phyloP scores from a whole-genome alignment of 2,888 invertebrate species.

The Cremastinae sp. region DNA sequence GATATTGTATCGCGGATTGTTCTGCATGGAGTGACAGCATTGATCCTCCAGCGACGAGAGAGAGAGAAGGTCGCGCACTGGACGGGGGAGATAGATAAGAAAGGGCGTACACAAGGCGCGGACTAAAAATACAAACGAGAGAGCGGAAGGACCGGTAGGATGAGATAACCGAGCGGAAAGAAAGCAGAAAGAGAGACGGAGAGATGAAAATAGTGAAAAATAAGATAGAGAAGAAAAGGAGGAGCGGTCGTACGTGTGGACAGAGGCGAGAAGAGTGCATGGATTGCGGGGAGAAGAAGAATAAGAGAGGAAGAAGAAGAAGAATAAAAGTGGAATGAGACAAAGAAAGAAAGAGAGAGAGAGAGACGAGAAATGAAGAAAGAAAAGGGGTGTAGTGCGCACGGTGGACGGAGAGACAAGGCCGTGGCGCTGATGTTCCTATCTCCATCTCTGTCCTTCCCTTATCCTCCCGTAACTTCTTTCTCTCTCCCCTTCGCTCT shows the following conservation, averaged over 20 bases:
- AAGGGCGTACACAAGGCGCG: constrained; percentile 33
- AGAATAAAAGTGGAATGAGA: constrained; percentile 19
- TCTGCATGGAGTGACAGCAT: constrained; percentile 68
- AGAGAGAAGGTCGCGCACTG: constrained; percentile 25
- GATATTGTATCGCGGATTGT: constrained; percentile 64
- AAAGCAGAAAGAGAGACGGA: constrained; percentile 42
- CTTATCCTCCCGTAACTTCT: constrained; percentile 38
- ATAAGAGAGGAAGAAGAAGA: not conserved
- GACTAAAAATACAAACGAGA: constrained; percentile 48
- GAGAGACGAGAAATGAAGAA: constrained; percentile 33
- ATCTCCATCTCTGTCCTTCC: constrained; percentile 56
- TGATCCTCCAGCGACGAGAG: constrained; percentile 63
- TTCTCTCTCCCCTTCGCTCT: constrained; percentile 65
- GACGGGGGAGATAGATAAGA: constrained; percentile 24
- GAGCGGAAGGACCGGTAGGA: constrained; percentile 58
- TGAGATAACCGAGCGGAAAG: constrained; percentile 19
- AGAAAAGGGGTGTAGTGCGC: constrained; percentile 54
- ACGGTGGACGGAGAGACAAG: constrained; percentile 63
- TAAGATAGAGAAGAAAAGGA: constrained; percentile 15
- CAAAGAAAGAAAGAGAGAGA: constrained; percentile 25
- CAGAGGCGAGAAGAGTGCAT: too few relatives aligned
- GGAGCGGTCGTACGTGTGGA: constrained; percentile 1
- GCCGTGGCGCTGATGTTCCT: constrained; percentile 65
- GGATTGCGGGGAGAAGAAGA: constrained; percentile 9
- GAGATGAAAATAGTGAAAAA: constrained; percentile 39